phyloP scores from a whole-genome alignment of 2,113 vertebrate species.

The Pithys albifrons region DNA sequence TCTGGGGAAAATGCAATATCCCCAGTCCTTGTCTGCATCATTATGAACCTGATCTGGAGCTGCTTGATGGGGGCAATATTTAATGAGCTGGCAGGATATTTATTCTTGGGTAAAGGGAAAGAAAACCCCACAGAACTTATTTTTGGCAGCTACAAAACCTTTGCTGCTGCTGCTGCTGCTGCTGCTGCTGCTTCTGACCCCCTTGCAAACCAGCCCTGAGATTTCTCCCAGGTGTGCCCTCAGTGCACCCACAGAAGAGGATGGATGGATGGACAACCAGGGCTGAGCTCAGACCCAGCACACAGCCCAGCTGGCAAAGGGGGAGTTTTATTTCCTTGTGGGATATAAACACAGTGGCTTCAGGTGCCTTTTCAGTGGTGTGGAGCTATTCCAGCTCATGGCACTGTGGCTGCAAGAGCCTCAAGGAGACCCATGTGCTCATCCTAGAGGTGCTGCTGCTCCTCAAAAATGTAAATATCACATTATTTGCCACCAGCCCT shows the following conservation, averaged over 20 bases:
- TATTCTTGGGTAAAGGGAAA: background rate
- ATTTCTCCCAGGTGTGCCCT: background rate
- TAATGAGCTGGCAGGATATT: background rate
- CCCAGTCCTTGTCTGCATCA: background rate
- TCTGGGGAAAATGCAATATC: conserved; percentile 15
- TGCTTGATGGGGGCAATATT: background rate
- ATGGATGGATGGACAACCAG: background rate
- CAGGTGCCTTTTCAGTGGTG: background rate
- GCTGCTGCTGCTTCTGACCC: too few relatives aligned
- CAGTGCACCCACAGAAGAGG: background rate
- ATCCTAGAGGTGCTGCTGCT: background rate
- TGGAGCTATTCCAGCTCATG: background rate
- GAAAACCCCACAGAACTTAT: background rate
- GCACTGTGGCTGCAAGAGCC: background rate
- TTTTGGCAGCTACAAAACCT: background rate
- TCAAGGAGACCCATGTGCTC: background rate
- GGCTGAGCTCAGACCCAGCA: background rate
- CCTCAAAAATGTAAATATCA: background rate
- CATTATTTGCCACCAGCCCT: background rate
- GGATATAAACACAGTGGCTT: background rate
- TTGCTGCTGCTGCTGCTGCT: background rate
- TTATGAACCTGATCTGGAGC: background rate
- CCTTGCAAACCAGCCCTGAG: background rate
- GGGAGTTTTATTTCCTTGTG: background rate
- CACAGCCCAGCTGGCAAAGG: background rate